These are phyloP conservation scores for Connochaetes taurinus DNA, from an alignment of 2,113 vertebrate genomes.

Conservation along the genomic window DNA sequence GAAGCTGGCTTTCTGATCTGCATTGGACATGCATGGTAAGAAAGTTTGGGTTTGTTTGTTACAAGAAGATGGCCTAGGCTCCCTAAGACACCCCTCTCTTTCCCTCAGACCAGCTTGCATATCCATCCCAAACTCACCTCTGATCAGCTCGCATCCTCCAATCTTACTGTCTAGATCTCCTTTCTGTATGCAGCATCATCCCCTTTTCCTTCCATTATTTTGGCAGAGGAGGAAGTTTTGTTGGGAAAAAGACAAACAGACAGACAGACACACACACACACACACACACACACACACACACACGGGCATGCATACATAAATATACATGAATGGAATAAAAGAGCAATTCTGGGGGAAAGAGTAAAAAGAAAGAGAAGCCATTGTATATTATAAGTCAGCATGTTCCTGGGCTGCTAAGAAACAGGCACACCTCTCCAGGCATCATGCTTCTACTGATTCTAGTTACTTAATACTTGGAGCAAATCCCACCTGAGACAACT, in stretches of 20 bases:
- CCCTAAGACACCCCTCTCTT: neutral
- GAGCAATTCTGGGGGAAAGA: neutral
- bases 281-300: neutral
- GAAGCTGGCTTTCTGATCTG: neutral
- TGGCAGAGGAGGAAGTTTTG: neutral
- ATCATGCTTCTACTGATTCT: neutral
- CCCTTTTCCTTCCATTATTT: neutral
- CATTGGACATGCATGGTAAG: neutral
- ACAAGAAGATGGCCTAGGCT: neutral
- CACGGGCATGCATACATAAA: neutral
- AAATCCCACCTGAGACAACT: neutral
- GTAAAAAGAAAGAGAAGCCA: neutral
- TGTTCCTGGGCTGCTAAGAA: neutral
- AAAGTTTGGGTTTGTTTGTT: neutral
- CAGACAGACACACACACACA: accelerated
- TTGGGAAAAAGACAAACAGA: neutral
- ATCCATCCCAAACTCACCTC: neutral
- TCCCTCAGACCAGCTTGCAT: neutral
- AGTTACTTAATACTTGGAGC: neutral
- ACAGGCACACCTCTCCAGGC: neutral
- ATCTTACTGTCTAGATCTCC: neutral
- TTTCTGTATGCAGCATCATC: neutral
- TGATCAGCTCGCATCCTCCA: neutral
- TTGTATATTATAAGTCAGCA: neutral
- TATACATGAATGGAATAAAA: neutral